phyloP scores from a whole-genome alignment of 2,888 invertebrate species.

The Drosophila neonasuta region DNA sequence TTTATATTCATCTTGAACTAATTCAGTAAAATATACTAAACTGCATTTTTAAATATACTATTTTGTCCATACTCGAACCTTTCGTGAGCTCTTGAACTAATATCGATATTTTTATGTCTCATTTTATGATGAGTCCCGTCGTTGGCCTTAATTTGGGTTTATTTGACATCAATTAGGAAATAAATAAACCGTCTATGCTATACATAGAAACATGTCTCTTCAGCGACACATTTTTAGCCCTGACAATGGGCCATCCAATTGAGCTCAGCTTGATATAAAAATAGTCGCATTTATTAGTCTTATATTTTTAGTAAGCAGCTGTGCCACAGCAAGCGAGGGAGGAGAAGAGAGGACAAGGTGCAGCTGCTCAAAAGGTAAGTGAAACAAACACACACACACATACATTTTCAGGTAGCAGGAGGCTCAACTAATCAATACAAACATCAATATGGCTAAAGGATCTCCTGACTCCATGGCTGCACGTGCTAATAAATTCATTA shows the following conservation, averaged over 20 bases:
- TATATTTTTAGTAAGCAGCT: conserved; percentile 42
- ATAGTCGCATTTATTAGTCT: conserved; percentile 35
- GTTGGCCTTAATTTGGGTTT: conserved; percentile 7
- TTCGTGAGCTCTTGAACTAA: background rate
- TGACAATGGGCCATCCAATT: conserved; percentile 17
- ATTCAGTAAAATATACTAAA: too few relatives aligned
- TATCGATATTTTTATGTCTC: background rate
- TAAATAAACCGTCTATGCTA: conserved; percentile 19
- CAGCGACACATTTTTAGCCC: conserved; percentile 15
- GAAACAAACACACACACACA: conserved; percentile 6
- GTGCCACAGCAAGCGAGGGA: conserved; percentile 5
- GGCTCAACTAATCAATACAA: conserved; percentile 49
- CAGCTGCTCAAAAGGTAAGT: conserved; percentile 27
- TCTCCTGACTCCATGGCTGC: conserved; percentile 15
- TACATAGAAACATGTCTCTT: conserved; percentile 7
- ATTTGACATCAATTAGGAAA: conserved; percentile 15
- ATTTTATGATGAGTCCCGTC: background rate
- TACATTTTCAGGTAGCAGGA: background rate
- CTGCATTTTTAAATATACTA: too few relatives aligned
- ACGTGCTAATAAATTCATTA: conserved; percentile 77
- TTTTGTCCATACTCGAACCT: too few relatives aligned
- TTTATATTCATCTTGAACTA: too few relatives aligned
- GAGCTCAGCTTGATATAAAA: conserved; percentile 20
- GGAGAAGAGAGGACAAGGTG: background rate
- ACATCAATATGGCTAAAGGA: conserved; percentile 48